Evolutionary conservation across 1,140 invertebrate species (phyloP).

Genomic region (Ceratosolen solmsi): DNA sequence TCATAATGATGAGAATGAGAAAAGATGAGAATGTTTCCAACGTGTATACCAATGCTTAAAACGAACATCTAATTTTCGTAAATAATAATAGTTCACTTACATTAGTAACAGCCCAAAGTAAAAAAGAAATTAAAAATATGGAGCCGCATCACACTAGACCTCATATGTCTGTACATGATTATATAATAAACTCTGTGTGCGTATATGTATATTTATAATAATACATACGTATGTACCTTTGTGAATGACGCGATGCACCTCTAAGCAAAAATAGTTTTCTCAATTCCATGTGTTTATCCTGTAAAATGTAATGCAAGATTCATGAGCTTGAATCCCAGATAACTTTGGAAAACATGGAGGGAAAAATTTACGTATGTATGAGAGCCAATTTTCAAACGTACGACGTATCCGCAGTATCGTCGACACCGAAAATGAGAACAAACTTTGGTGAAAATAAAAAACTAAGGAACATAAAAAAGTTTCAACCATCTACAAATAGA

Average conservation of each 20-base stretch:
- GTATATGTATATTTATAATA: neutral
- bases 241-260: neutral
- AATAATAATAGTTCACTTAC: neutral
- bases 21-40: too few species aligned
- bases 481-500: neutral
- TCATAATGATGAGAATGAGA: too few species aligned
- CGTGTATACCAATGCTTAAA: neutral
- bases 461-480: neutral
- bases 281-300: neutral
- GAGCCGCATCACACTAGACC: too few species aligned
- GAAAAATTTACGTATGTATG: constrained; percentile 29
- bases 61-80: neutral
- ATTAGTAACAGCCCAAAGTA: too few species aligned
- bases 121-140: too few species aligned
- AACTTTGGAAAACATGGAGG: neutral
- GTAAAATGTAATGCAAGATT: constrained; percentile 32
- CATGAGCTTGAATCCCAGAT: constrained; percentile 14
- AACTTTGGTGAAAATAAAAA: neutral
- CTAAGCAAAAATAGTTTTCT: constrained; percentile 19
- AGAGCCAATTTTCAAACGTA: neutral
- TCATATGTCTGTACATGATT: too few species aligned
- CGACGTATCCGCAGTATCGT: neutral
- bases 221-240: neutral
- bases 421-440: neutral
- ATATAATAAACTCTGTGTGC: neutral